phyloP scores from a whole-genome alignment of 2,888 invertebrate genomes.

The Eupithecia centaureata region DNA sequence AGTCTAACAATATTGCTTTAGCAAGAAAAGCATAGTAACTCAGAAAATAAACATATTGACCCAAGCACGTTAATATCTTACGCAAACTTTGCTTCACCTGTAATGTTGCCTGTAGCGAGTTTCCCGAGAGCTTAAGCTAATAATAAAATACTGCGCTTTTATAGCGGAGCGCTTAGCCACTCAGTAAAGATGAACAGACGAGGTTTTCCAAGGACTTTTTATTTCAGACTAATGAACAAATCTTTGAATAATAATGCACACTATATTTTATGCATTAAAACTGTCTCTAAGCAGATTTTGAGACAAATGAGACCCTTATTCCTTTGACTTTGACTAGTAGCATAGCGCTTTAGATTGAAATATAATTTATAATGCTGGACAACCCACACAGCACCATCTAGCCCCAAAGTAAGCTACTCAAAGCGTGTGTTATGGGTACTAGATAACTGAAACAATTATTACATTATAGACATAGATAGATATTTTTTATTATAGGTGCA shows the following conservation, averaged over 20 bases:
- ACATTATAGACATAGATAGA: too few species aligned
- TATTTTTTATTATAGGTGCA: too few species aligned
- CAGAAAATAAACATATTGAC: neutral
- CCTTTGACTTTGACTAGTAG: neutral
- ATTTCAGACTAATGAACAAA: neutral
- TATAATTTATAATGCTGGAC: too few species aligned
- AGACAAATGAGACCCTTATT: neutral
- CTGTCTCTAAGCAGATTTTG: neutral
- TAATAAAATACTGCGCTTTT: slow-evolving; percentile 5
- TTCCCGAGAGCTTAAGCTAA: slow-evolving; percentile 9
- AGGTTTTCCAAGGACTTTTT: neutral
- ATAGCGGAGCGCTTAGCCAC: slow-evolving; percentile 1
- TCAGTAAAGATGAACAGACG: neutral
- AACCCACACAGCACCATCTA: too few species aligned
- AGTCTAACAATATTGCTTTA: neutral
- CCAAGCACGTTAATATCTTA: slow-evolving; percentile 3
- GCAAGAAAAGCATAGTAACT: neutral
- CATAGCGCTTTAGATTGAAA: neutral
- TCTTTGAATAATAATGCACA: neutral
- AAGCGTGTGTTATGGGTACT: too few species aligned
- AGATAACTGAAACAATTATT: too few species aligned
- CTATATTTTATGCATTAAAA: neutral
- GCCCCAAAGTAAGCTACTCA: too few species aligned
- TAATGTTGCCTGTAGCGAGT: neutral
- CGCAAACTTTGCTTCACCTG: slow-evolving; percentile 10